Conservation (phyloP, 2,888 invertebrate genomes). For the Xylocampa areola region DNA sequence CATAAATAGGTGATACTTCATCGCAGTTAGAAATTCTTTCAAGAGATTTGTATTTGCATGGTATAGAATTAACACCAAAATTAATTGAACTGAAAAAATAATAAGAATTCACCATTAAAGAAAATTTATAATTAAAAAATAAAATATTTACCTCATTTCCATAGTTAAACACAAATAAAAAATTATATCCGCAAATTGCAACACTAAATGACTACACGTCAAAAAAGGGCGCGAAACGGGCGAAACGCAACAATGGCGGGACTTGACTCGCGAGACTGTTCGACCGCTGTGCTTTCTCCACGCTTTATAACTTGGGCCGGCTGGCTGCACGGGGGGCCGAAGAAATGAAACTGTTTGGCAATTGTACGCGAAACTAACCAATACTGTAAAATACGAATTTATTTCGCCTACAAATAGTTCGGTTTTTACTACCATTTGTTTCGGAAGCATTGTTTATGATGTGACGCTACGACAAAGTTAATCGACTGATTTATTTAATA, state of each 20-base stretch:
- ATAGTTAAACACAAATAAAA: conserved; percentile 63
- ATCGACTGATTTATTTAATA: conserved; percentile 45
- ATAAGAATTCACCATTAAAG: neutral
- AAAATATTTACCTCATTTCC: conserved; percentile 81
- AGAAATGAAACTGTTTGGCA: conserved; percentile 84
- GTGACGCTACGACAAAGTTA: conserved; percentile 45
- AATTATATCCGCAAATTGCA: conserved; percentile 68
- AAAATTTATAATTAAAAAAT: conserved; percentile 11
- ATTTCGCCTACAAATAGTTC: conserved; percentile 66
- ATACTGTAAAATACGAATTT: conserved; percentile 70
- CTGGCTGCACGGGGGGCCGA: conserved; percentile 73
- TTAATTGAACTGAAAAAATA: neutral
- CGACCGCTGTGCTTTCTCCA: conserved; percentile 83
- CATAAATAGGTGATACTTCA: neutral
- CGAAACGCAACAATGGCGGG: conserved; percentile 68
- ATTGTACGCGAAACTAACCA: conserved; percentile 78
- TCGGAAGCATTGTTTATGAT: conserved; percentile 59
- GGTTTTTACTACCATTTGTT: conserved; percentile 58
- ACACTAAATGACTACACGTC: conserved; percentile 72
- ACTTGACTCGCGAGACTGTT: conserved; percentile 74
- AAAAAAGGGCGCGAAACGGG: conserved; percentile 76
- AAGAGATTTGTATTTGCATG: neutral
- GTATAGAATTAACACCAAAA: neutral
- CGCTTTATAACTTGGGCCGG: conserved; percentile 82
- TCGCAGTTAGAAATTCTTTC: neutral